Conservation (phyloP, 2,797 vertebrate genomes). For the Oceanodroma leucorhoa region DNA sequence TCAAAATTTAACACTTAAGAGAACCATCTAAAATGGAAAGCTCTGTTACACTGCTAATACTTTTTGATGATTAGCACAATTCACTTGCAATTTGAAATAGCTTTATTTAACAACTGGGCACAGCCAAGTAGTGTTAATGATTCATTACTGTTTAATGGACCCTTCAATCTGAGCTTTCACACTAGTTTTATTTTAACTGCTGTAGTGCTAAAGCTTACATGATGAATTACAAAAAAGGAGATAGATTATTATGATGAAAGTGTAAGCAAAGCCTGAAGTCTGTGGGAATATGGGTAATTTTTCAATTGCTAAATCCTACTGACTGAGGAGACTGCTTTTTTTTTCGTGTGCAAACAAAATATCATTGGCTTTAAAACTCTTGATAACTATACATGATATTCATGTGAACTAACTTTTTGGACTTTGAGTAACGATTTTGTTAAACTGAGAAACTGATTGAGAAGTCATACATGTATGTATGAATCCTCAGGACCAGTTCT, state of each 20-base stretch:
- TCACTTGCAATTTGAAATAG: background rate
- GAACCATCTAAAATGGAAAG: background rate
- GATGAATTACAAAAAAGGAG: background rate
- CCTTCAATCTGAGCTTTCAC: background rate
- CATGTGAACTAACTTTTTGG: background rate
- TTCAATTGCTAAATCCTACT: background rate
- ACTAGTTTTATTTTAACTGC: constrained; percentile 10
- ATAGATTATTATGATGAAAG: background rate
- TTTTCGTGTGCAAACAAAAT: background rate
- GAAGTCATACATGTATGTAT: background rate
- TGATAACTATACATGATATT: background rate
- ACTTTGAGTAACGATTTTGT: background rate
- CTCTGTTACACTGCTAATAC: background rate
- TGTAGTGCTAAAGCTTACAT: background rate
- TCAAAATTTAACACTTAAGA: background rate
- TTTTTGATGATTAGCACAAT: background rate
- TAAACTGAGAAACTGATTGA: background rate
- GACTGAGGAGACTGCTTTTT: background rate
- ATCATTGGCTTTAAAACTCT: background rate
- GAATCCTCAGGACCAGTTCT: background rate
- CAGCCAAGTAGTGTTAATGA: background rate
- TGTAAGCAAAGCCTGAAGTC: background rate
- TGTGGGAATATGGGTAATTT: background rate
- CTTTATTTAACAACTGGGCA: background rate
- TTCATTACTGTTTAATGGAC: constrained; percentile 16